Percentiles rank a stretch among this genome's conserved stretches.
phyloP scores from a whole-genome alignment of 2,888 invertebrate species.

The Oscheius sp. region DNA sequence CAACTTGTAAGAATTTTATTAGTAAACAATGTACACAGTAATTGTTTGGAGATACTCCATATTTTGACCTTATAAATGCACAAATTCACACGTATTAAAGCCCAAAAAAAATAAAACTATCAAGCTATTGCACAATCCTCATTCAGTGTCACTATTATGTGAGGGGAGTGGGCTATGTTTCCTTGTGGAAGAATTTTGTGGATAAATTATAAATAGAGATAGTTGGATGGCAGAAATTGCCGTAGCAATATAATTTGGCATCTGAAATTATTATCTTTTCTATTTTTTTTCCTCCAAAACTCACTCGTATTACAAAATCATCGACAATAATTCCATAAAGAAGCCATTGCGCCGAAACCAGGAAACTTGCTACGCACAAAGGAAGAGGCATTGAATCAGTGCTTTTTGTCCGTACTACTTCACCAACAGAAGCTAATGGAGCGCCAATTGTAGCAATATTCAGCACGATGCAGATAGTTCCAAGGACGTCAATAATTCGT shows the following conservation, averaged over 20 bases:
- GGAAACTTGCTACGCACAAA: constrained; percentile 84
- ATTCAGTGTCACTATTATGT: not conserved
- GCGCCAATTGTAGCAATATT: constrained; percentile 68
- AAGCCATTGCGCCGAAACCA: constrained; percentile 85
- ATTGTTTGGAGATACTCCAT: not conserved
- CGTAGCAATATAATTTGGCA: constrained; percentile 85
- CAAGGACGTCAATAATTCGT: constrained; percentile 41
- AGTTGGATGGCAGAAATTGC: constrained; percentile 83
- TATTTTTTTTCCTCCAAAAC: not conserved
- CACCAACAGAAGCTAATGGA: constrained; percentile 60
- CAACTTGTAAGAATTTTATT: not conserved
- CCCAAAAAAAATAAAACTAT: too few species aligned
- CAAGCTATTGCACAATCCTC: not conserved
- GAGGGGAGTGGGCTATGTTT: constrained; percentile 26
- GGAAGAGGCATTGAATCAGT: constrained; percentile 89
- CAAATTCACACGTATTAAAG: too few species aligned
- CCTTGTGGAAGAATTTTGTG: constrained; percentile 68
- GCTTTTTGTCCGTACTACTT: constrained; percentile 83
- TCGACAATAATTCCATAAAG: constrained; percentile 84
- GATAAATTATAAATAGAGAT: constrained; percentile 83
- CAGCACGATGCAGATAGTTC: constrained; percentile 66
- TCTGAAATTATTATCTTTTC: constrained; percentile 78
- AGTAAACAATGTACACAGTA: not conserved
- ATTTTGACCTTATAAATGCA: not conserved
- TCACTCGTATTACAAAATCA: constrained; percentile 84